Evolutionary conservation across 2,888 invertebrate species (phyloP), one percentile per base, ranked within the genome.

Genomic region (Limnephilus rhombicus): DNA sequence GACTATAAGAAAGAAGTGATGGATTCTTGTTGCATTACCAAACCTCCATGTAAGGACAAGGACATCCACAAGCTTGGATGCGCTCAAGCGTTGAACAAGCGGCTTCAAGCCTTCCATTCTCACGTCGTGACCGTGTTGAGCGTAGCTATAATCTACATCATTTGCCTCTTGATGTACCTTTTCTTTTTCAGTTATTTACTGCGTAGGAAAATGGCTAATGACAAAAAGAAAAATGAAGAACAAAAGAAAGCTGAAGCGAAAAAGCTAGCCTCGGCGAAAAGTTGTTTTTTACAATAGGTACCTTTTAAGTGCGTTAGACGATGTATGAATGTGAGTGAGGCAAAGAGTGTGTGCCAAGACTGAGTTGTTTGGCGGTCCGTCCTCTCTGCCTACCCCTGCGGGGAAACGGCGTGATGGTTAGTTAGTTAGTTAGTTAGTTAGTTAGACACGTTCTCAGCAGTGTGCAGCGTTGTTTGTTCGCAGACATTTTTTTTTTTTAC

Each of bases 1-100:
- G 88, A 89, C 37, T 89, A 89, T n/a, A n/a, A 68, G n/a, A 5
- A 68, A 29, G 88, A 80, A 5, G 88, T 80, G 34, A 3, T n/a
- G 37, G 88, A 89, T 12, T 68, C 88, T 31, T 89, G 88, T 24
- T 89, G 88, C 68, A 5, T 3, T 24, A 12, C 24, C 0, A 11
- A 13, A 0, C 68, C 37, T 0, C 88, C 88, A 2, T 89, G 88
- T 37, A 24, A 41, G 18, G 13, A 9, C 2, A n/a, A 86, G 24
- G 18, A 34, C 24, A n/a, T 89, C 34, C 5, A 34, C 34, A 68
- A 68, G 24, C 9, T n/a, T 12, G 88, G 88, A 2, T 89, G 88
- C 37, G 41, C 41, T 24, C 12, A 68, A n/a, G 88, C 88, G 9
- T n/a, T 89, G 13, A n/a, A 41, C n/a, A 80, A 80, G 18, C 18